A percentile compares a stretch with the other conserved stretches of the same genome.
Conservation (phyloP, 2,888 invertebrate genomes). For the Athrips mouffetella region DNA sequence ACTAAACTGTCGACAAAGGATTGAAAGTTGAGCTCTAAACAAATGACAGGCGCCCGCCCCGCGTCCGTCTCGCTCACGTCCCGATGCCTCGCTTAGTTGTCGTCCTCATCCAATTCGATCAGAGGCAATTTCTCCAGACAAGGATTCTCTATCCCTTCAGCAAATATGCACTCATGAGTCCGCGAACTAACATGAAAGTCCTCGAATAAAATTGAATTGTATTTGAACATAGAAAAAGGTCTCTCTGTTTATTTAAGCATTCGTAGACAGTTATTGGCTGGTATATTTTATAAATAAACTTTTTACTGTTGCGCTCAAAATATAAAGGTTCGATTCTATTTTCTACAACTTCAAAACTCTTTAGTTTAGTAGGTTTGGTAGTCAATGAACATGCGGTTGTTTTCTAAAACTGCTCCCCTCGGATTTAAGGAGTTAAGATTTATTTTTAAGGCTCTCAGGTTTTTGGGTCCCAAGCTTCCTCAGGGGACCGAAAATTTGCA, state of each 20-base stretch:
- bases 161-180: conserved; percentile 62
- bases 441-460: not conserved
- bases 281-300: conserved; percentile 20
- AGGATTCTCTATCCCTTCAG: conserved; percentile 59
- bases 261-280: conserved; percentile 23
- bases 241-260: conserved; percentile 41
- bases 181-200: conserved; percentile 49
- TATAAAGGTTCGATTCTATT: no score
- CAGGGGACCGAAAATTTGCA: conserved; percentile 1
- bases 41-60: conserved; percentile 43
- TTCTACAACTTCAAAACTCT: no score
- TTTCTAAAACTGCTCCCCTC: conserved; percentile 31
- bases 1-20: conserved; percentile 10
- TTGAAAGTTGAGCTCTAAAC: conserved; percentile 33
- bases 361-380: no score
- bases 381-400: no score
- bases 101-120: conserved; percentile 57
- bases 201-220: conserved; percentile 60
- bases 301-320: conserved; percentile 4
- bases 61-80: conserved; percentile 29
- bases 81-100: conserved; percentile 35
- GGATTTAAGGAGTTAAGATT: conserved; percentile 27
- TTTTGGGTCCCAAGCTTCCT: not conserved
- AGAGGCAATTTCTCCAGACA: conserved; percentile 58
- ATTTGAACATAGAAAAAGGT: conserved; percentile 37